Conservation (phyloP, 92 coral and sea anemone species). For the Porites lobata region DNA sequence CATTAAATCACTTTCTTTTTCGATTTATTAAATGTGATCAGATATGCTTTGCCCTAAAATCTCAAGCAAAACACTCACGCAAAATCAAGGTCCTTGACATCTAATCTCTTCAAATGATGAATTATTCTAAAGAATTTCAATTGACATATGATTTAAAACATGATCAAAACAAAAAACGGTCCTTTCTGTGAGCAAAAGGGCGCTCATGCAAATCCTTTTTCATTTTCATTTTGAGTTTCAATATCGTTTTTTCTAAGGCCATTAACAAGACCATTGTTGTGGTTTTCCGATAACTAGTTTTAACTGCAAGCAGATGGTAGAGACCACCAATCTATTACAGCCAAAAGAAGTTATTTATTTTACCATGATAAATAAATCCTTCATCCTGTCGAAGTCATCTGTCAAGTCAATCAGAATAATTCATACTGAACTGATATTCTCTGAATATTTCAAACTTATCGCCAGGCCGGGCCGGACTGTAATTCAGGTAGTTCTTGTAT, state of each 20-base stretch:
- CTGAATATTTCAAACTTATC: neutral
- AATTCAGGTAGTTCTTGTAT: neutral
- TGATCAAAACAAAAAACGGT: neutral
- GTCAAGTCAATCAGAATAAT: constrained; percentile 15
- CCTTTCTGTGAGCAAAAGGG: too few species aligned
- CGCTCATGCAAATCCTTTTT: neutral
- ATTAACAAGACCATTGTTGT: constrained; percentile 39
- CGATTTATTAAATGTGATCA: too few species aligned
- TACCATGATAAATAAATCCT: constrained; percentile 29
- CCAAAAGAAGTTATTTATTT: constrained; percentile 16
- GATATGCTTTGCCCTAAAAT: too few species aligned
- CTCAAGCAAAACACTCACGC: neutral
- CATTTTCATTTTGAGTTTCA: neutral
- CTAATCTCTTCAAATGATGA: neutral
- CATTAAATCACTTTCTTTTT: too few species aligned
- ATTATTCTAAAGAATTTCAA: too few species aligned
- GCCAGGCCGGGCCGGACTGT: neutral
- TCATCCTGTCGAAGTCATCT: constrained; percentile 15
- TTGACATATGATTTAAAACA: neutral
- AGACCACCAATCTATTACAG: constrained; percentile 2
- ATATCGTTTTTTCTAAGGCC: constrained; percentile 26
- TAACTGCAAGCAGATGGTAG: constrained; percentile 30
- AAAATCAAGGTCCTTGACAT: neutral
- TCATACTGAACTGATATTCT: neutral
- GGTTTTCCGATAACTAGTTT: constrained; percentile 38